Evolutionary conservation across 1,140 invertebrate species (phyloP).

Genomic region (Brachionus paranguensis): DNA sequence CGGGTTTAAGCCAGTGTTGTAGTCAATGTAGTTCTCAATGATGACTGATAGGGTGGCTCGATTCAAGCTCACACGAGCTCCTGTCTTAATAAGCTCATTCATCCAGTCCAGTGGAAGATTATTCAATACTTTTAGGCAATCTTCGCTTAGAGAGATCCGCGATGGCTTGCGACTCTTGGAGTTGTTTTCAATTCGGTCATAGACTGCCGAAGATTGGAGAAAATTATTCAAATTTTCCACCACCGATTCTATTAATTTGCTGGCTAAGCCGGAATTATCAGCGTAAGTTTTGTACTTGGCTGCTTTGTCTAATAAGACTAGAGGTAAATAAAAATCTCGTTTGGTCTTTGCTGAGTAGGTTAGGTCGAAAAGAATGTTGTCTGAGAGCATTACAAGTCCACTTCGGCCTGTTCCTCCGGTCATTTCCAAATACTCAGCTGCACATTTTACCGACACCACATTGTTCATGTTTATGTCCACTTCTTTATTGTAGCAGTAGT

Average conservation of each 20-base stretch:
- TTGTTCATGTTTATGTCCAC: conserved; percentile 30
- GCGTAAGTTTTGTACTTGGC: not conserved
- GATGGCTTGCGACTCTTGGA: not conserved
- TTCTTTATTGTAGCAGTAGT: conserved; percentile 39
- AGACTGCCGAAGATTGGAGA: not conserved
- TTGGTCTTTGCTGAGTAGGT: conserved; percentile 26
- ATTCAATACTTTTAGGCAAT: not conserved
- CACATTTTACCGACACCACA: conserved; percentile 35
- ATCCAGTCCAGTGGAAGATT: conserved; percentile 37
- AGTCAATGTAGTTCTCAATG: conserved; percentile 23
- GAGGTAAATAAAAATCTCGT: conserved; percentile 10
- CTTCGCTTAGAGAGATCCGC: not conserved
- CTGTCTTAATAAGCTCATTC: not conserved
- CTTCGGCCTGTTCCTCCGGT: conserved; percentile 6
- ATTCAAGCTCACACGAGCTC: not conserved
- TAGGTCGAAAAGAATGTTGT: conserved; percentile 26
- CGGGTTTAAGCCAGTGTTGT: conserved; percentile 30
- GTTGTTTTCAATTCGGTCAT: not conserved
- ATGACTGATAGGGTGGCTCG: not conserved
- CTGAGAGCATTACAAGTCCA: conserved; percentile 16
- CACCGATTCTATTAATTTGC: conserved; percentile 4
- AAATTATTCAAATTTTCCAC: conserved; percentile 31
- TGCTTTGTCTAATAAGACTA: not conserved
- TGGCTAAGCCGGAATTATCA: not conserved
- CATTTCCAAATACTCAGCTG: conserved; percentile 40